Evolutionary conservation across 2,113 vertebrate species (phyloP).

Genomic region (Anhinga rufa): DNA sequence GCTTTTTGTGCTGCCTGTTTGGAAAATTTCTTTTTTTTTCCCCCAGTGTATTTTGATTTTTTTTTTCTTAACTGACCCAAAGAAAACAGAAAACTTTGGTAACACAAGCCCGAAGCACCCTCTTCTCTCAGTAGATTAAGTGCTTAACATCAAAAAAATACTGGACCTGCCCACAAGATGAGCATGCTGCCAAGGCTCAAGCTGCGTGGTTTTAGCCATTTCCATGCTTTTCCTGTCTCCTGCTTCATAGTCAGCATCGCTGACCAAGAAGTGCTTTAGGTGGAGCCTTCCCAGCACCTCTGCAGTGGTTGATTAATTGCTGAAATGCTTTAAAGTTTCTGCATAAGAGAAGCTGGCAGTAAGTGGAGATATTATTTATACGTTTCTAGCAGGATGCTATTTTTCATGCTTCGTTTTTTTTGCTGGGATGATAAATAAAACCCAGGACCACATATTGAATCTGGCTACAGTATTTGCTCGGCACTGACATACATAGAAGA

Average conservation of each 20-base stretch:
- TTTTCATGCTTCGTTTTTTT: not conserved
- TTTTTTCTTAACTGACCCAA: not conserved
- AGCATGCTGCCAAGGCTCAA: not conserved
- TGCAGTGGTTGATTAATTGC: not conserved
- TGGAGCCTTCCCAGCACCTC: not conserved
- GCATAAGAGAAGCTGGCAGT: not conserved
- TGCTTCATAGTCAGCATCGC: rapidly evolving
- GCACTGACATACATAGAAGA: not conserved
- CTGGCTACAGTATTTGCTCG: not conserved
- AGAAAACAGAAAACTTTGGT: not conserved
- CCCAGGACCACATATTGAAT: not conserved
- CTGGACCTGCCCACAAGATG: not conserved
- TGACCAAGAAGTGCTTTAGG: not conserved
- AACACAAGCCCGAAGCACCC: not conserved
- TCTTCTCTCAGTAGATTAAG: not conserved
- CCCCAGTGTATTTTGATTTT: not conserved
- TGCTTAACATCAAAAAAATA: not conserved
- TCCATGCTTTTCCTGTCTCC: not conserved
- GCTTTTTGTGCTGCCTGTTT: not conserved
- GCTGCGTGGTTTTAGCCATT: rapidly evolving
- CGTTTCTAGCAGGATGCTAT: not conserved
- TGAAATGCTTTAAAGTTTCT: not conserved
- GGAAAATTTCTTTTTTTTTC: not conserved
- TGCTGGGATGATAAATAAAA: not conserved
- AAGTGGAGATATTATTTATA: not conserved